These are phyloP conservation scores for Leptinotarsa rubiginosa DNA, from an alignment of 2,888 invertebrate species.

Conservation along the genomic window DNA sequence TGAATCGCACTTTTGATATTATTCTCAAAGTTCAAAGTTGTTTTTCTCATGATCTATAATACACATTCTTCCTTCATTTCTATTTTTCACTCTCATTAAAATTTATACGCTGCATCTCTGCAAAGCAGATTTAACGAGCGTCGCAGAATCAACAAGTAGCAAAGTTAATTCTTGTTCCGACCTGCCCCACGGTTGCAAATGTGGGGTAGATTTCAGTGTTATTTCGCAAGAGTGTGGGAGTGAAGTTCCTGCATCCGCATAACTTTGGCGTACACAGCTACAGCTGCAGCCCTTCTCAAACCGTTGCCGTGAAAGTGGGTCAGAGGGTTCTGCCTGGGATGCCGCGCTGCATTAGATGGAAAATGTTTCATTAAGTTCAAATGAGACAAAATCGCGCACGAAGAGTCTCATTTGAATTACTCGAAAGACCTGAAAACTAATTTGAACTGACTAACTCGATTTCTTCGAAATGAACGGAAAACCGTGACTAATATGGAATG, in stretches of 20 bases:
- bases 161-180: not conserved
- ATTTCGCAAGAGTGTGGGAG: not conserved
- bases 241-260: not conserved
- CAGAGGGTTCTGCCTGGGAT: not conserved
- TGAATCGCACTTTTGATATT: too few species aligned
- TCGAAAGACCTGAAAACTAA: too few species aligned
- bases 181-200: not conserved
- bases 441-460: too few species aligned
- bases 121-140: not conserved
- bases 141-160: not conserved
- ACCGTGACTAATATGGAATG: too few species aligned
- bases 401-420: not conserved
- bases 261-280: not conserved
- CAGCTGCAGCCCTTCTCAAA: not conserved
- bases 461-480: too few species aligned
- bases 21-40: too few species aligned
- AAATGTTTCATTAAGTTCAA: not conserved
- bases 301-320: not conserved
- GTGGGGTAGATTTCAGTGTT: not conserved
- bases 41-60: too few species aligned
- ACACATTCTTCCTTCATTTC: too few species aligned
- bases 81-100: not conserved
- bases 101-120: not conserved
- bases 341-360: not conserved
- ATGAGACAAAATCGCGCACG: not conserved